Base-by-base conservation (phyloP, 1,140 invertebrate genomes). In the Lycorma delicatula region DNA sequence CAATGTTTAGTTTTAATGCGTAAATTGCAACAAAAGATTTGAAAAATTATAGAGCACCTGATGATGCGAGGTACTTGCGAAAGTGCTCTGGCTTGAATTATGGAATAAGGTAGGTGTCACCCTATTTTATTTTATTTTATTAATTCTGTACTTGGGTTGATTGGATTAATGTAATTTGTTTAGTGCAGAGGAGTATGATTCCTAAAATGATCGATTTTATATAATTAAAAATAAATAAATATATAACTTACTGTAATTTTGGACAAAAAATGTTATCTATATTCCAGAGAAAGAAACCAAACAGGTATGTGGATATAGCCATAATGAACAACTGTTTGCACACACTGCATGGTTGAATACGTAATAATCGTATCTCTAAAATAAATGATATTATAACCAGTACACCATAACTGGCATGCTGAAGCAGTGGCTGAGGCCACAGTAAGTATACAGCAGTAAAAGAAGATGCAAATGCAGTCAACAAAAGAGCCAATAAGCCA, bases 271-370 rank as follows among this genome's bases (percentile, higher is more conserved):
- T 51, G 18, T 67, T 67, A 46, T 67, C 66, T 9, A 67, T 58
- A 51, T 63, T 65, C 66, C 66, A 67, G 11, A 67, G 51, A 23
- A 64, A 61, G 51, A 67, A 67, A n/a, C 65, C 66, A 58, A 66
- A 64, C 1, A 65, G 55, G 31, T 63, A 66, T 31, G 61, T 60
- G 9, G 56, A 51, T 22, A 66, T 50, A 11, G 64, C 61, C 18
- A 63, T 26, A 9, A 59, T 54, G 46, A 65, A 64, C n/a, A 67
- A 47, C 23, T 46, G 59, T 56, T 62, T 60, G 50, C 66, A 67
- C 11, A 61, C 48, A 29, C 27, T 26, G 48, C 66, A 67, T 48
- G 58, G 41, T 54, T 60, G 59, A 16, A 60, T 26, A 31, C 41
- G 41, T 29, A 66, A 56, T 13, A 67, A 51, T 28, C 60, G 49